Evolutionary conservation across 2,797 vertebrate genomes (phyloP), one percentile per base, ranked within the genome.

Genomic region (Sebastiscus albofasciatus): DNA sequence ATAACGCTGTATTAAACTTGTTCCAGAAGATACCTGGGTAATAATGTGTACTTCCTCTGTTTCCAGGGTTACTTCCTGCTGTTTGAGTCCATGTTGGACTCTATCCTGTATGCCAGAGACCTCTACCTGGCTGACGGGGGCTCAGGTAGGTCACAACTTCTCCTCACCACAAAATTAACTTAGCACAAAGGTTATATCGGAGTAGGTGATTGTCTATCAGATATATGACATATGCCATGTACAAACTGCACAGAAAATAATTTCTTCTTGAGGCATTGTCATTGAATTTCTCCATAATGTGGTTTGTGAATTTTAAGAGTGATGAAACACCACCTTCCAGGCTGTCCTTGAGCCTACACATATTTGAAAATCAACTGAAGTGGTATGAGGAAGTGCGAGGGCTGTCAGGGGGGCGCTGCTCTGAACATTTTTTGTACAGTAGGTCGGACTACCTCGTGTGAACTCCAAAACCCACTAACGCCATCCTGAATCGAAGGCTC

Each of bases 71-170:
- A 99, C 93, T 99, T 99, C 92, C 94, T 99, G 87, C 96, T 99
- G 74, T 99, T 98, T 79, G 98, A 99, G 89, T 99, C 99, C 26
- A 99, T 99, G 99, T 86, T 99, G 95, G 98, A 99, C 94, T 99
- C 98, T 22, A 96, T 99, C 81, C 96, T 99, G 88, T 96, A 96
- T 59, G 98, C 98, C 80, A 97, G 97, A 93, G 96, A 97, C 90
- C 95, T 92, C 70, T 99, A 97, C 93, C 96, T 99, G 93, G 90
- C 93, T 81, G 96, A 97, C 73, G 96, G 92, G 75, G 98, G 98
- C 79, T 97, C 97, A 85, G 97, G 98, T 99, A 92, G 80, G 97
- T 96, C 65, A 39, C 3, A 58, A 62, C 7, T 26, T 81, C 26
- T 67, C 22, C 6, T 24, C n/a, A 18, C 6, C 22, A 59, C 10